These are phyloP conservation scores for Entomyzon cyanotis DNA, from an alignment of 2,113 vertebrate species.

Conservation along the genomic window DNA sequence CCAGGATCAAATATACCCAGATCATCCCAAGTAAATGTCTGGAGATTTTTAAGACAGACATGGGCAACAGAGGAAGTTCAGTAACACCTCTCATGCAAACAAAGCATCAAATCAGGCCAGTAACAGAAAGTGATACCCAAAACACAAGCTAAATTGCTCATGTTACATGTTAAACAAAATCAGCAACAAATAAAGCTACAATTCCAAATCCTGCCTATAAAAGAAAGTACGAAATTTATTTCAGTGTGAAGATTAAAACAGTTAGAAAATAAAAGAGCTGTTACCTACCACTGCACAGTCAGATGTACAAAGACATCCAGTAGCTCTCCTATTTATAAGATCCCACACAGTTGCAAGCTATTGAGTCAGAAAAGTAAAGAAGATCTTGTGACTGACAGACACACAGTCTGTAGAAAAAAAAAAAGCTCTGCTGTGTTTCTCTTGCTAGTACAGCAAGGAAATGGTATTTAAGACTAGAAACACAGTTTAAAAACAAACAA, in stretches of 20 bases:
- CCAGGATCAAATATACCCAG: background rate
- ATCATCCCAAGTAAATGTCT: background rate
- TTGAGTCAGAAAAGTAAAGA: constrained; percentile 63
- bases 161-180: background rate
- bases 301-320: background rate
- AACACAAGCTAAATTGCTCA: background rate
- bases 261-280: background rate
- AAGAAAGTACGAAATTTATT: background rate
- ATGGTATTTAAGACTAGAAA: background rate
- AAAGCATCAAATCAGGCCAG: background rate
- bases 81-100: background rate
- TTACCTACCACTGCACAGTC: background rate
- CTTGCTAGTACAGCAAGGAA: background rate
- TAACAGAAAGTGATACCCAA: background rate
- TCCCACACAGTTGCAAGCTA: constrained; percentile 53
- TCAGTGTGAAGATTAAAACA: background rate
- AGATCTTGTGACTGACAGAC: background rate
- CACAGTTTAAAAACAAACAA: background rate
- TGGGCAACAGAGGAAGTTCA: background rate
- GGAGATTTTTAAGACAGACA: background rate
- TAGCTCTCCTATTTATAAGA: constrained; percentile 24
- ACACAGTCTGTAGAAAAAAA: background rate
- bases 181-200: background rate
- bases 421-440: background rate
- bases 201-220: background rate